Conservation (phyloP, 2,113 vertebrate genomes). For the Bungarus multicinctus region DNA sequence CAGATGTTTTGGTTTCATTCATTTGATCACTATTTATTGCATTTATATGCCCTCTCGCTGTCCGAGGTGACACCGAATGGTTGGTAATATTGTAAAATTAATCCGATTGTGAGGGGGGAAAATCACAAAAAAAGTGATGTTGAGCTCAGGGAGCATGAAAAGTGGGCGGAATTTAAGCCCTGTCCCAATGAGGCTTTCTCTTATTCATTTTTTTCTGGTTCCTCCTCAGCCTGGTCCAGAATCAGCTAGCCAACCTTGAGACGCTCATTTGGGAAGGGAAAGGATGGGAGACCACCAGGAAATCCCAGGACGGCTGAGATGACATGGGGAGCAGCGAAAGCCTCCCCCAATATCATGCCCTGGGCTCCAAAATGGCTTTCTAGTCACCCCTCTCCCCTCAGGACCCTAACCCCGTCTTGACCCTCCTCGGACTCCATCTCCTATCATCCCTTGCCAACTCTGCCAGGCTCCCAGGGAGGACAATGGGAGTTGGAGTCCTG, state of each 20-base stretch:
- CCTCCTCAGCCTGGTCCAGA: neutral
- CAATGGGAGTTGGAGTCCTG: neutral
- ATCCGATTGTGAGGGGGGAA: too few relatives aligned
- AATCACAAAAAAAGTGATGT: too few relatives aligned
- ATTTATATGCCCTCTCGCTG: too few relatives aligned
- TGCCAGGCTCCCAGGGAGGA: neutral
- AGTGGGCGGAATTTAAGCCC: neutral
- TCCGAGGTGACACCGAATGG: too few relatives aligned
- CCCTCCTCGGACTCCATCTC: neutral
- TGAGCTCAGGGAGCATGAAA: too few relatives aligned
- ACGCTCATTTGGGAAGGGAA: neutral
- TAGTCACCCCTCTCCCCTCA: neutral
- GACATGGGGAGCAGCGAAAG: neutral
- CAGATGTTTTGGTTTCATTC: neutral
- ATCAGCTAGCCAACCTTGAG: neutral
- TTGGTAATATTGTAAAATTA: too few relatives aligned
- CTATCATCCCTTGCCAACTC: neutral
- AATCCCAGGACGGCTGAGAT: neutral
- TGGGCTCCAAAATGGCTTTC: neutral
- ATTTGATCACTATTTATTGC: too few relatives aligned
- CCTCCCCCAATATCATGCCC: rapidly evolving
- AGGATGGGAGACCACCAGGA: neutral
- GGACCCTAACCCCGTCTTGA: neutral
- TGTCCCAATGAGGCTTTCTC: neutral
- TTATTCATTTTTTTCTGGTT: neutral